Base-by-base conservation (phyloP, 2,888 invertebrate species). In the Leptopilina syphax region DNA sequence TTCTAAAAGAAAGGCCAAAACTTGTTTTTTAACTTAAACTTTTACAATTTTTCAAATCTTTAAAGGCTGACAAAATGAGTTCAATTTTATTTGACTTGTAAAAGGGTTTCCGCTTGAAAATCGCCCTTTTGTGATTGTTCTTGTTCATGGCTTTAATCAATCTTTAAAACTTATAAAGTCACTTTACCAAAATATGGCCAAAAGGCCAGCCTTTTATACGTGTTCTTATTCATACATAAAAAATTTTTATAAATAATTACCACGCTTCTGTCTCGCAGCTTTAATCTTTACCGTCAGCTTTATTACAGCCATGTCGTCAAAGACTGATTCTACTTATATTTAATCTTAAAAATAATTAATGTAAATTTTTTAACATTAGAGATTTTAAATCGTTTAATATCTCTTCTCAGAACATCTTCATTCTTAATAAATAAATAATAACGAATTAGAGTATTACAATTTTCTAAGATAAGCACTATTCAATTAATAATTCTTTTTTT, bases 231-330 rank as follows among this genome's bases (percentile, higher is more conserved):
- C 67, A 18, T 67, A 67, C 47, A 67, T 83, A 67, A 34, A 47
- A 67, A 34, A 47, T 76, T 76, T 86, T 78, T 27, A 41, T 81
- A 73, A 80, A 80, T 76, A 57, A 80, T 65, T 70, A 77, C 77
- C 68, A 82, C 57, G 80, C 82, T 81, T 84, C 81, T 81, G 65
- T 85, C 79, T 86, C 80, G 76, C 82, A 82, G 83, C 85, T 84
- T 85, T 79, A 78, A 57, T 76, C 63, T 44, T 63, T 67, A 44
- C 4, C 34, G 34, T 81, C 82, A 77, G 65, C 77, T 78, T 83
- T 84, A 84, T 83, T 85, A 83, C 78, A 83, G 84, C 86, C 84
- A 85, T 85, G 85, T 84, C 84, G 86, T 86, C 84, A 86, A 90
- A 90, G 90, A 90, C 89, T 89, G 89, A 89, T 83, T 85, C 77